phyloP scores from a whole-genome alignment of 2,113 vertebrate species.

The Ageneiosus marmoratus region DNA sequence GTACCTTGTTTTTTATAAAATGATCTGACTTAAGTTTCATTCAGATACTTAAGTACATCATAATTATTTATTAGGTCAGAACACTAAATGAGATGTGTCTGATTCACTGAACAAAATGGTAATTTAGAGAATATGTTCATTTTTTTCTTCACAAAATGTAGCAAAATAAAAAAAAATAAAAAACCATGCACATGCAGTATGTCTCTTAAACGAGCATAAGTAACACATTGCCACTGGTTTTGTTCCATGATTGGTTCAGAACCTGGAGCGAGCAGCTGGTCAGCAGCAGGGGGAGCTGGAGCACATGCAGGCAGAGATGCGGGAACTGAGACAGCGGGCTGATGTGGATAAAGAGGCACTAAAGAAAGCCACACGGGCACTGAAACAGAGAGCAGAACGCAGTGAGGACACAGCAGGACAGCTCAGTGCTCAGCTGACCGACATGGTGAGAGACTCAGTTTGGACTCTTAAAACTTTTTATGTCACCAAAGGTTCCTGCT shows the following conservation, averaged over 20 bases:
- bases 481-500: not conserved
- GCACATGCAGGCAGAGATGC: constrained; percentile 73
- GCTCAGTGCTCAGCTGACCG: constrained; percentile 76
- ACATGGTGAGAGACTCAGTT: constrained; percentile 73
- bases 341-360: constrained; percentile 80
- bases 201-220: not conserved
- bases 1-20: too few relatives aligned
- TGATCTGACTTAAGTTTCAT: too few relatives aligned
- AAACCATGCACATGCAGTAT: not conserved
- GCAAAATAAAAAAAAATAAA: not conserved
- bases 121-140: not conserved
- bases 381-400: constrained; percentile 83
- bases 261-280: constrained; percentile 76
- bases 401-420: constrained; percentile 78
- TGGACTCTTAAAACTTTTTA: not conserved
- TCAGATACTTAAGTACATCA: not conserved
- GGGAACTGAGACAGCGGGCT: constrained; percentile 72
- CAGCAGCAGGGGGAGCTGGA: constrained; percentile 79
- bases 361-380: constrained; percentile 79
- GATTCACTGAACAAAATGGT: not conserved
- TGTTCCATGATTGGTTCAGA: constrained; percentile 67
- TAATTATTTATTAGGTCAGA: not conserved
- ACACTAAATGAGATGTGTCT: not conserved
- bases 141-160: not conserved
- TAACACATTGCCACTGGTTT: not conserved